A percentile compares a stretch with the other conserved stretches of the same genome.
Conservation (phyloP, 2,113 vertebrate species). For the Hippocampus abdominalis region DNA sequence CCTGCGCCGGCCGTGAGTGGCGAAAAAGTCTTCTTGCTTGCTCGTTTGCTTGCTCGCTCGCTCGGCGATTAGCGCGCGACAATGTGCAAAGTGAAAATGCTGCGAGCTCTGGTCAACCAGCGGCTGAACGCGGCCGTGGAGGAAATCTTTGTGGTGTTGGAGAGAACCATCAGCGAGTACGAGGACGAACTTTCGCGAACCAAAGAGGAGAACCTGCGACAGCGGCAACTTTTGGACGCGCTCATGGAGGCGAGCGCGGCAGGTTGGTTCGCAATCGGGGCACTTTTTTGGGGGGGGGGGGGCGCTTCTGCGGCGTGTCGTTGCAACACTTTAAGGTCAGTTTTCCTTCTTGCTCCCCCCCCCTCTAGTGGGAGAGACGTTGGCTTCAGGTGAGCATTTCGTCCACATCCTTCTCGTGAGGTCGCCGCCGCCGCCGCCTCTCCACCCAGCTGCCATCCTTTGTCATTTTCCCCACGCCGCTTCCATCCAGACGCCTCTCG, state of each 20-base stretch:
- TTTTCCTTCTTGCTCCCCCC: no score
- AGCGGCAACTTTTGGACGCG: background rate
- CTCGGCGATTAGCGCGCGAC: background rate
- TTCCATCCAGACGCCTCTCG: no score
- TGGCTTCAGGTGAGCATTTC: no score
- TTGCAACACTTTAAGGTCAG: no score
- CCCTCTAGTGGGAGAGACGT: no score
- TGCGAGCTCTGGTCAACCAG: constrained; percentile 1
- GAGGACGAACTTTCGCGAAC: background rate
- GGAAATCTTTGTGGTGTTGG: background rate
- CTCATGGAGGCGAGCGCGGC: background rate
- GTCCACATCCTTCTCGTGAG: no score
- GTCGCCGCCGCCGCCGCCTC: no score
- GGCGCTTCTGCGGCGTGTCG: no score
- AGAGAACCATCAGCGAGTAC: constrained; percentile 1
- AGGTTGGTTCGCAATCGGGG: background rate
- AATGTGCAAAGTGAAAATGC: constrained; percentile 3
- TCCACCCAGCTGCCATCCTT: no score
- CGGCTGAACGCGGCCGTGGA: constrained; percentile 1
- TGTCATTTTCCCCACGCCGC: no score
- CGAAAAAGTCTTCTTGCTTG: background rate
- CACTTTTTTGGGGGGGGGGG: no score
- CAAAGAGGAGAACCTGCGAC: constrained; percentile 1
- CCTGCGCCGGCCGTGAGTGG: background rate
- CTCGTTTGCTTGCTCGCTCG: background rate